These are phyloP conservation scores for Rhabdophis nuchalis DNA, from an alignment of 2,797 vertebrate genomes.

Conservation along the genomic window DNA sequence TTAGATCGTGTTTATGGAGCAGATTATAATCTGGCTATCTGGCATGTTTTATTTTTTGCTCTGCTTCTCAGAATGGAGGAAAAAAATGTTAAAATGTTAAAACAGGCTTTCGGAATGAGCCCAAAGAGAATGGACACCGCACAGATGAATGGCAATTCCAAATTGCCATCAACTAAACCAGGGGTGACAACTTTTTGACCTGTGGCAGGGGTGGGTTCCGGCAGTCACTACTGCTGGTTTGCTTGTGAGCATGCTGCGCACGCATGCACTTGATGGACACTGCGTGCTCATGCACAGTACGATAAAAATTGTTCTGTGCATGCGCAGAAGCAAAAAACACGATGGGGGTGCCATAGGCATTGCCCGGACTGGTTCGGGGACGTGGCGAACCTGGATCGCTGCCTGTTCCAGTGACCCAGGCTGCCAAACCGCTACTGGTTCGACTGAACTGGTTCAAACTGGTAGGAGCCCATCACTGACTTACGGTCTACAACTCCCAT, in stretches of 20 bases:
- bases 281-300: too few relatives aligned
- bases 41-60: background rate
- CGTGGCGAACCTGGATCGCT: too few relatives aligned
- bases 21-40: background rate
- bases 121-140: background rate
- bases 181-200: background rate
- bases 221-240: too few relatives aligned
- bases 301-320: too few relatives aligned
- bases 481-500: background rate
- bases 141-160: background rate
- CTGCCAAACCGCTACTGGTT: too few relatives aligned
- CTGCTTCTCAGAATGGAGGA: background rate
- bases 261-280: too few relatives aligned
- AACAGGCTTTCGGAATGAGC: background rate
- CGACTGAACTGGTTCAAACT: too few relatives aligned
- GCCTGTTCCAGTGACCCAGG: too few relatives aligned
- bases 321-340: too few relatives aligned
- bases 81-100: background rate
- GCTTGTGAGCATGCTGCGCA: too few relatives aligned
- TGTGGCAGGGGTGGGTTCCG: background rate
- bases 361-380: too few relatives aligned
- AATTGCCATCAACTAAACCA: background rate
- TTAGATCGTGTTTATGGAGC: background rate
- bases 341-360: too few relatives aligned
- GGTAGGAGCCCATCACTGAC: background rate